Evolutionary conservation across 2,113 vertebrate species (phyloP).

Genomic region (Chaenogobius annularis): DNA sequence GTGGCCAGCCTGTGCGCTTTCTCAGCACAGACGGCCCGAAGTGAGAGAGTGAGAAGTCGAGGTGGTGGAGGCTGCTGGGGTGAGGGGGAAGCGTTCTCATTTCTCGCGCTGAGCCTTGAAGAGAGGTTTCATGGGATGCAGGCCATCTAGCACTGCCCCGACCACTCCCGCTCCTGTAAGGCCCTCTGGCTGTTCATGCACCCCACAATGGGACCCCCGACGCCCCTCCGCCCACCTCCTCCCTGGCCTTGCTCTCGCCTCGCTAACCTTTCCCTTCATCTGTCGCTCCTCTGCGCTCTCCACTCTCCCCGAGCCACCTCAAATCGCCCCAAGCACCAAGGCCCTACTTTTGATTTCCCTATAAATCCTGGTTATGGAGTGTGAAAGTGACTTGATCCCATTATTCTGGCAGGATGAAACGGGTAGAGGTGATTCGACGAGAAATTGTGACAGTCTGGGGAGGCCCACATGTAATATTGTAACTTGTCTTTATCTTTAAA

Average conservation of each 20-base stretch:
- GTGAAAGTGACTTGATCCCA: constrained; percentile 73
- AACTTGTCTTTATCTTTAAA: constrained; percentile 61
- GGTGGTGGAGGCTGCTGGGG: constrained; percentile 5
- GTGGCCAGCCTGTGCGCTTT: constrained; percentile 30
- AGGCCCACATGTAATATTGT: constrained; percentile 43
- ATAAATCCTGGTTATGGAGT: constrained; percentile 77
- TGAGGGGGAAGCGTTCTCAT: constrained; percentile 56
- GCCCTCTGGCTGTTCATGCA: constrained; percentile 35
- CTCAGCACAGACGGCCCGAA: constrained; percentile 48
- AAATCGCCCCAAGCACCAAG: constrained; percentile 65
- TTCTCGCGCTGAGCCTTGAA: constrained; percentile 44
- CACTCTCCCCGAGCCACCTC: constrained; percentile 52
- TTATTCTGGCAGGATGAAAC: constrained; percentile 69
- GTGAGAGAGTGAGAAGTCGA: constrained; percentile 35
- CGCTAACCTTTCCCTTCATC: constrained; percentile 56
- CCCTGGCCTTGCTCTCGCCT: constrained; percentile 29
- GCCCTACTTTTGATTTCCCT: constrained; percentile 70
- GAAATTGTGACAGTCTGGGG: constrained; percentile 59
- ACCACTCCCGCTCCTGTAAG: constrained; percentile 19
- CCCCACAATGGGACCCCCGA: constrained; percentile 49
- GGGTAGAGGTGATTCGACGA: constrained; percentile 69
- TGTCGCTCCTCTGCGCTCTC: constrained; percentile 36
- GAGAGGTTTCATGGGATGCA: constrained; percentile 53
- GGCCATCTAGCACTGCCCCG: constrained; percentile 42
- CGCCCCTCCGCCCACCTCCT: constrained; percentile 26